These are phyloP conservation scores for Thymelicus sylvestris DNA, from an alignment of 2,888 invertebrate species.

Conservation along the genomic window DNA sequence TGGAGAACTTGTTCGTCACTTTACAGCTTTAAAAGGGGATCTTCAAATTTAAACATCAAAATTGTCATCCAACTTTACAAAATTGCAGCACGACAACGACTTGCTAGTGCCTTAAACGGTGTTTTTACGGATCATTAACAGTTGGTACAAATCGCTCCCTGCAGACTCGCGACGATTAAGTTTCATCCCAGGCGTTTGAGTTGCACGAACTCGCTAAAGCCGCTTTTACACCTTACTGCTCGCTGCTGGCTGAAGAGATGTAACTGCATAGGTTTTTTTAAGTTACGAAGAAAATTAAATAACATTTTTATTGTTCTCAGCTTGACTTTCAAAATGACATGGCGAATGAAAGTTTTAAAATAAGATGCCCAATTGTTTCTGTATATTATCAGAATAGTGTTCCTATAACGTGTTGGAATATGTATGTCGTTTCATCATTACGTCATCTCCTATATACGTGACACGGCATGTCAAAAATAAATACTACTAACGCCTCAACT, in stretches of 20 bases:
- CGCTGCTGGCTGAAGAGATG: background rate
- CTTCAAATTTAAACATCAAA: slow-evolving; percentile 1
- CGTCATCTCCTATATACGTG: no score
- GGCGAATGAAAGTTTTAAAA: no score
- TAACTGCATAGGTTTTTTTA: background rate
- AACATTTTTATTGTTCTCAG: no score
- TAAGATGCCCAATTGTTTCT: no score
- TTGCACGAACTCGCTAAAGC: slow-evolving; percentile 14
- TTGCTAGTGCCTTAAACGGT: slow-evolving; percentile 23
- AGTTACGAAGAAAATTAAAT: no score
- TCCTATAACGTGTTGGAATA: no score
- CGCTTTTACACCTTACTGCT: slow-evolving; percentile 4
- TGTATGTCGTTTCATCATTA: no score
- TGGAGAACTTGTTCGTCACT: background rate
- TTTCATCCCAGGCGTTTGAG: slow-evolving; percentile 8
- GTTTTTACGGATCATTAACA: slow-evolving; percentile 30
- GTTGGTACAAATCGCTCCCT: slow-evolving; percentile 32
- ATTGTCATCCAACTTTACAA: slow-evolving; percentile 5
- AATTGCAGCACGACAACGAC: background rate
- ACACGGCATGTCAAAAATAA: no score
- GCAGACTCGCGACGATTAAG: slow-evolving; percentile 19
- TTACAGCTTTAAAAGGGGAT: background rate
- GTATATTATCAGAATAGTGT: no score
- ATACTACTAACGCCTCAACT: no score
- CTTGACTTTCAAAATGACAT: no score